Conservation (phyloP, 2,888 invertebrate genomes). For the Entomobrya multifasciata region DNA sequence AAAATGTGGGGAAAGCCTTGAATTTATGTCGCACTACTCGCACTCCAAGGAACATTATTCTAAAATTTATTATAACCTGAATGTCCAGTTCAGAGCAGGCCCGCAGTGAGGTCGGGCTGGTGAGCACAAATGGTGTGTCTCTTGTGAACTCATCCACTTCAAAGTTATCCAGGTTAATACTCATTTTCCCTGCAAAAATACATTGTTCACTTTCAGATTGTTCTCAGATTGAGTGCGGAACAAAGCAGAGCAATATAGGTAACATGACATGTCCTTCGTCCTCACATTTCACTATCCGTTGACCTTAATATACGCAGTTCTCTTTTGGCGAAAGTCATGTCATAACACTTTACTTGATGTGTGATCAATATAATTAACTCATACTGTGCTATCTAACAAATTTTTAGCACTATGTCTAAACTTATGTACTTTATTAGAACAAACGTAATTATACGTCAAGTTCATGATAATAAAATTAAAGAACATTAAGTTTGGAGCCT, state of each 20-base stretch:
- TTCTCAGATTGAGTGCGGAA: not conserved
- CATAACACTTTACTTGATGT: too few species aligned
- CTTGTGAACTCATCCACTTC: conserved; percentile 82
- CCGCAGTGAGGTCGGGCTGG: conserved; percentile 83
- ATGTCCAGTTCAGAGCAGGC: conserved; percentile 83
- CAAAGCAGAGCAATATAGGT: not conserved
- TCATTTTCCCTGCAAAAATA: conserved; percentile 71
- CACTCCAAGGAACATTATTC: conserved; percentile 2
- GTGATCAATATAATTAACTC: too few species aligned
- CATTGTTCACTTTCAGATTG: too few species aligned
- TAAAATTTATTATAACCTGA: conserved; percentile 82
- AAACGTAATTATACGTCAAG: too few species aligned
- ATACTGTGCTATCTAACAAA: too few species aligned
- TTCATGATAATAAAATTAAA: too few species aligned
- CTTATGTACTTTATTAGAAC: too few species aligned
- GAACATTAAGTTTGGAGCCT: too few species aligned
- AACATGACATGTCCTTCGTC: not conserved
- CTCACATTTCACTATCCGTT: conserved; percentile 7
- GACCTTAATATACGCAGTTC: conserved; percentile 39
- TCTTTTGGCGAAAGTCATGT: too few species aligned
- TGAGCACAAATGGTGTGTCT: conserved; percentile 83
- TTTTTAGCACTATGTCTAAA: too few species aligned
- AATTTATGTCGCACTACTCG: too few species aligned
- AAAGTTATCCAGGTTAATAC: conserved; percentile 83
- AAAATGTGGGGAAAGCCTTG: too few species aligned